Base-by-base conservation (phyloP, 2,888 invertebrate genomes). In the Myopa testacea region DNA sequence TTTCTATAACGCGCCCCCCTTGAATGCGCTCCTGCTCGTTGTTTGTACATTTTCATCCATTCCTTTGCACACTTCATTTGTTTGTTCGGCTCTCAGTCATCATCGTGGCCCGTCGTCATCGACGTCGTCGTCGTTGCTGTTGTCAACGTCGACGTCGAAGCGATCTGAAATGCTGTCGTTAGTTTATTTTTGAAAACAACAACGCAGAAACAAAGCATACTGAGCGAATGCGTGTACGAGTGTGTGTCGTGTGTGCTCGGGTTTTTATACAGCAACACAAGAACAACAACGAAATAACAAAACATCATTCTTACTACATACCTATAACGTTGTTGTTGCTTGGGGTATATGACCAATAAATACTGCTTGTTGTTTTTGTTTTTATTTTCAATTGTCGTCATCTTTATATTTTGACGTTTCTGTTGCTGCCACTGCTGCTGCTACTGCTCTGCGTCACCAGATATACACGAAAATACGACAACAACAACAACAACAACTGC, bases 41-140 rank as follows among this genome's bases (percentile, higher is more conserved):
- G 87, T 87, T 87, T 87, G 86, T 86, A 86, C 84, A 85, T 86
- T 87, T 87, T 87, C 83, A 85, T 86, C 86, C 85, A 87, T 87
- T 87, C 86, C 85, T 84, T 85, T 86, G 82, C 84, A 85, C 87
- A 87, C 86, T 85, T 86, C 85, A 86, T 87, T 87, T 87, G 87
- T 87, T 87, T 87, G 87, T 87, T 87, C 87, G 58, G 67, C 75
- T 68, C 75, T 67, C 67, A 26, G 14, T n/a, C 68, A 37, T 63
- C 63, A 70, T 70, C 77, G 38, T 52, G 65, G 69, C 68, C 76
- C 77, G 75, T 75, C 70, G 72, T 62, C 78, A 77, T 77, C 76
- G 65, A 50, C 78, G 77, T 76, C 78, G 67, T 50, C 37, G 71
- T 79, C n/a, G 75, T 73, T 68, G 68, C 52, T 16, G 34, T 76